phyloP scores from a whole-genome alignment of 2,888 invertebrate genomes.

The Drosophila putrida region DNA sequence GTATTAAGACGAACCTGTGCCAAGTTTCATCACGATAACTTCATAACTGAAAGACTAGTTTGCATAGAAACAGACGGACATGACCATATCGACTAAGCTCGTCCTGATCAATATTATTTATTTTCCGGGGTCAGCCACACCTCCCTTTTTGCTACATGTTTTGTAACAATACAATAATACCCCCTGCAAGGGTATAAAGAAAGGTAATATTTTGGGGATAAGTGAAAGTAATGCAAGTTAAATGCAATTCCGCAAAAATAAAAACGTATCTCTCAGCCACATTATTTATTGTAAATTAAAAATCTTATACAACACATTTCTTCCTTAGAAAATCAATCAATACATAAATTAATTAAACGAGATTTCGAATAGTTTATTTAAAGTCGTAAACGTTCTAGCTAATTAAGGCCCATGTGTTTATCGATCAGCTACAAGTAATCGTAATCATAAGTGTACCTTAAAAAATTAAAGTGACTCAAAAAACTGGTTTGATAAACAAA shows the following conservation, averaged over 20 bases:
- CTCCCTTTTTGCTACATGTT: too few species aligned
- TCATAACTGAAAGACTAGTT: too few species aligned
- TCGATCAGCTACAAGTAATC: slow-evolving; percentile 13
- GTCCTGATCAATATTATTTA: too few species aligned
- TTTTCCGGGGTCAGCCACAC: too few species aligned
- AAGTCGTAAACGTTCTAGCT: slow-evolving; percentile 38
- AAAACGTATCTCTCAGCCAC: slow-evolving; percentile 7
- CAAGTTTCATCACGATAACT: too few species aligned
- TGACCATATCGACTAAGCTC: too few species aligned
- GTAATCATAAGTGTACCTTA: slow-evolving; percentile 9
- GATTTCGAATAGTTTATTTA: slow-evolving; percentile 12
- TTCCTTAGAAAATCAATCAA: slow-evolving; percentile 6
- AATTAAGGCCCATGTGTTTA: slow-evolving; percentile 34
- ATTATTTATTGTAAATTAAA: slow-evolving; percentile 30
- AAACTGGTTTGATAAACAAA: background rate
- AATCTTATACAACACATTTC: slow-evolving; percentile 5
- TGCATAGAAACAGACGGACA: too few species aligned
- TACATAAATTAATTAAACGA: background rate
- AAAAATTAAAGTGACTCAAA: slow-evolving; percentile 5
- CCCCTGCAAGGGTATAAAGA: too few species aligned
- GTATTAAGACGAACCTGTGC: too few species aligned
- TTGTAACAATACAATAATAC: too few species aligned
- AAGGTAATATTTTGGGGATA: background rate
- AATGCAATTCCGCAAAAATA: slow-evolving; percentile 3
- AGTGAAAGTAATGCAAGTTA: slow-evolving; percentile 4